Base-by-base conservation (phyloP, 2,888 invertebrate species). In the Oeneis ivallda region DNA sequence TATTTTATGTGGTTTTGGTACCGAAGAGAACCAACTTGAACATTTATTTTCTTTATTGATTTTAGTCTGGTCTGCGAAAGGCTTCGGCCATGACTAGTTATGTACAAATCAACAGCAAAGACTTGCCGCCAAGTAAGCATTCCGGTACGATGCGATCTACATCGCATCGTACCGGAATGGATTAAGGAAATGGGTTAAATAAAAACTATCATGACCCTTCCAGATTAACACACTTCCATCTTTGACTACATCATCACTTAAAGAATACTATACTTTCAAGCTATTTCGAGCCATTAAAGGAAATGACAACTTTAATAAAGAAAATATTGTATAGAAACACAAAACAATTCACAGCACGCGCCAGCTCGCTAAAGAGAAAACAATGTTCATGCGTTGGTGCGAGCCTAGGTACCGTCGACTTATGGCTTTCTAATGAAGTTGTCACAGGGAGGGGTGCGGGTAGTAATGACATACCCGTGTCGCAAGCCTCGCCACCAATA, bases 341-440 rank as follows among this genome's bases (percentile, higher is more conserved):
- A 34, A 47, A 56, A 34, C 32, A 58, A 45, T 45, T 52, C 58
- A 11, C 63, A 70, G 73, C 73, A 74, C 74, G 74, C 75, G 61
- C 70, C 72, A 74, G 71, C 73, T 76, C 67, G 71, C 72, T 76
- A 74, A 75, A 80, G 75, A 76, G 77, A 75, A 78, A 83, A 80
- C 80, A 79, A 71, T 75, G 75, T 58, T 62, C 58, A 60, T 37
- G 49, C 39, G 17, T 52, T 19, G 57, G 52, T 58, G 17, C 17
- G 32, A 79, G 80, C 78, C 79, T 80, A 77, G 76, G 73, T 74
- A 70, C 71, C 79, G 77, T 73, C 80, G 77, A 80, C 85, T 84
- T 87, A 87, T 82, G 85, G 85, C 84, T 87, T 87, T 85, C 81
- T 88, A 89, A 88, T 85, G 85, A 89, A 88, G 84, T 87, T 87